Conservation (phyloP, 2,888 invertebrate genomes). For the Lasioglossum lativentre region DNA sequence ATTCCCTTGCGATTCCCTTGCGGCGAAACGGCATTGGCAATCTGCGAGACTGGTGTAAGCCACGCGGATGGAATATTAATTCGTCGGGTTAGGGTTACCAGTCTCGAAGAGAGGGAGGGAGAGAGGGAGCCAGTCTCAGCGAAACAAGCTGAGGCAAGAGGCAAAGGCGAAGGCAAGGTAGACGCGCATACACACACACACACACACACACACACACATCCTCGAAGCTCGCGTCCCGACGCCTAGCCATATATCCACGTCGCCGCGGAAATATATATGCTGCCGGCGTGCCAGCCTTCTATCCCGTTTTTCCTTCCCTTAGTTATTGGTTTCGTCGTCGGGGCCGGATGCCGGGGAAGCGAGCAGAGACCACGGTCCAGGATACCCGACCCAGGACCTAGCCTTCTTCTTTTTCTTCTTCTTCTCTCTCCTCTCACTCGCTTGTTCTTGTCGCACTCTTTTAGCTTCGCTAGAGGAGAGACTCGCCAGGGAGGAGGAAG, state of each 20-base stretch:
- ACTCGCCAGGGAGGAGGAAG: conserved; percentile 20
- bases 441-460: not conserved
- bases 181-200: not conserved
- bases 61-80: conserved; percentile 82
- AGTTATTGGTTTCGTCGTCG: conserved; percentile 82
- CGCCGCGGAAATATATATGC: conserved; percentile 65
- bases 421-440: not conserved
- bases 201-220: not conserved
- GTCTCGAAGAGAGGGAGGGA: not conserved
- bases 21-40: conserved; percentile 75
- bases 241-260: conserved; percentile 52
- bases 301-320: conserved; percentile 73
- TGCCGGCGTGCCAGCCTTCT: conserved; percentile 57
- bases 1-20: conserved; percentile 36
- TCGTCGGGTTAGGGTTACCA: conserved; percentile 75
- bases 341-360: conserved; percentile 63
- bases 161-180: not conserved
- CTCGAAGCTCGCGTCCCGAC: not conserved
- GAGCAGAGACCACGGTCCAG: conserved; percentile 67
- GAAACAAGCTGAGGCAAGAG: not conserved
- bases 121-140: conserved; percentile 36
- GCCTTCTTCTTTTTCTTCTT: not conserved
- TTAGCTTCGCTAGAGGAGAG: not conserved
- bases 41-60: conserved; percentile 76
- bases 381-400: conserved; percentile 42